Evolutionary conservation across 2,888 invertebrate species (phyloP), one percentile per base, ranked within the genome.

Genomic region (Steinernema carpocapsae): DNA sequence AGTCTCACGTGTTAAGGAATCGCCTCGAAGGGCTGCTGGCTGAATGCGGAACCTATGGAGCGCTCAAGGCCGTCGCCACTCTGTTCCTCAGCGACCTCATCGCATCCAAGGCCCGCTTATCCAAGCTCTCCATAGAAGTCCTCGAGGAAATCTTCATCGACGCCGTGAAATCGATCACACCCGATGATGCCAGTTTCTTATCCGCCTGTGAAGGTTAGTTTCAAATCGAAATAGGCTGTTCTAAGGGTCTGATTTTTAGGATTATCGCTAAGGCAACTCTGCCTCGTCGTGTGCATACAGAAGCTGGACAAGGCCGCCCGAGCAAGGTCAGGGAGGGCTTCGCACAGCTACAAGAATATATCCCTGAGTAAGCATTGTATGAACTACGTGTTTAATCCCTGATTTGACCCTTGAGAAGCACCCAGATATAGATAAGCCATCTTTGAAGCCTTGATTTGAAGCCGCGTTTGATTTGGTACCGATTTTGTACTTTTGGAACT

Each of bases 161-260:
- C 10, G 64, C 64, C 7, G 64, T 64, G 64, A 64, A 64, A 64
- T 64, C 64, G 7, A 29, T 64, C 32, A 29, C 19, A 32, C 64
- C 64, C 32, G 64, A 64, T 17, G 64, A 64, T 64, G 29, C 17
- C 17, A 12, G 29, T 17, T 64, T 64, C 64, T 37, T 64, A 29
- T 29, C 64, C 14, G 64, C 64, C 37, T 26, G 24, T 2, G 32
- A 29, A 6, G 64, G 64, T 64, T 12, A 29, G 37, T 3, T 19
- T 14, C 6, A 17, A 7, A 12, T 37, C 22, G 12, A 14, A 12
- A 52, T 7, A 3, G 3, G 1, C 14, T 1, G 32, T 32, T 48
- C 14, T 64, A 64, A 17, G 32, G 10, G 1, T n/a, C 2, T 3
- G 64, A 12, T 3, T 64, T 64, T 7, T 17, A 64, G 64, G 64